phyloP scores from a whole-genome alignment of 37 sponge, comb jelly and placozoan species.

The Hexactinellida sp. region DNA sequence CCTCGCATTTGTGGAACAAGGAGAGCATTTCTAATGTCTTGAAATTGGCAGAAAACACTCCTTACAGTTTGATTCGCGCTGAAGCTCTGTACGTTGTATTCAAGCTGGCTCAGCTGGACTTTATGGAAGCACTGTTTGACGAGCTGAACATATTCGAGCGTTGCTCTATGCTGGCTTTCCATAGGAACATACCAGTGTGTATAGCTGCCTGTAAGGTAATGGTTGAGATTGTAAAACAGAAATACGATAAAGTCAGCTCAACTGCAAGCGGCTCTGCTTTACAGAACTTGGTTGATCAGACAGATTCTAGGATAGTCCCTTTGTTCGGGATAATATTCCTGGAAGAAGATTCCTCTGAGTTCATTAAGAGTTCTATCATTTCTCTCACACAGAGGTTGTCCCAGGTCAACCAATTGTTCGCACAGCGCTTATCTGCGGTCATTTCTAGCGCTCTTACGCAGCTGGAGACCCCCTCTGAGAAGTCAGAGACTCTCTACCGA shows the following conservation, averaged over 20 bases:
- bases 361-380: background rate
- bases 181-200: background rate
- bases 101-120: background rate
- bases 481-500: background rate
- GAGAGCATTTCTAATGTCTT: conserved; percentile 12
- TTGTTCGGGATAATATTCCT: background rate
- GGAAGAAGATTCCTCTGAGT: background rate
- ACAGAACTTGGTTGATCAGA: background rate
- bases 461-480: background rate
- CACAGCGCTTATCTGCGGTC: background rate
- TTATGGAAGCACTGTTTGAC: background rate
- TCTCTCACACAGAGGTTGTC: background rate
- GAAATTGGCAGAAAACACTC: background rate
- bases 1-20: conserved; percentile 52
- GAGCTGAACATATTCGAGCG: background rate
- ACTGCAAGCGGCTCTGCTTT: background rate
- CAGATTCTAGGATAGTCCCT: background rate
- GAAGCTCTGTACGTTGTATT: background rate
- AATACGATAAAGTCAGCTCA: background rate
- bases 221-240: background rate
- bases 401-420: background rate
- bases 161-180: background rate
- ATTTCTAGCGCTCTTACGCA: background rate
- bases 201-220: background rate
- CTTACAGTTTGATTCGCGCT: background rate